Percentiles rank a stretch among this genome's conserved stretches.
phyloP scores from a whole-genome alignment of 2,113 vertebrate genomes.

The Mustela nigripes region DNA sequence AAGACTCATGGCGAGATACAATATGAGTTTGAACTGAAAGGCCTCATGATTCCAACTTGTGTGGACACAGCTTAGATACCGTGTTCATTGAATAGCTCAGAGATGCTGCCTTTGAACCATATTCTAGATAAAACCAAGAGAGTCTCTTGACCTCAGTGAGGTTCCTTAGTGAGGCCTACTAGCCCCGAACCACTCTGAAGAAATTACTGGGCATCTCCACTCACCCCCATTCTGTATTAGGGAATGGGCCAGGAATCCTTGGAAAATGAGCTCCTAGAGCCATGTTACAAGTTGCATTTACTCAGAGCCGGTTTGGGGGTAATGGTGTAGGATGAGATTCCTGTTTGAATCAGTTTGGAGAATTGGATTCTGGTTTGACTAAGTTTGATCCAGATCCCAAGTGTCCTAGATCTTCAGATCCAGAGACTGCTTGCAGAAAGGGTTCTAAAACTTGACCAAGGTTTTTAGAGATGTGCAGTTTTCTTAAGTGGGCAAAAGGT shows the following conservation, averaged over 20 bases:
- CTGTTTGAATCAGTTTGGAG: not conserved
- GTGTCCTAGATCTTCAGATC: not conserved
- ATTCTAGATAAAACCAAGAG: not conserved
- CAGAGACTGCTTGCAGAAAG: not conserved
- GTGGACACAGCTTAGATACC: not conserved
- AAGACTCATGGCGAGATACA: not conserved
- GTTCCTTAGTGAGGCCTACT: not conserved
- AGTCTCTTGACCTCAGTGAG: not conserved
- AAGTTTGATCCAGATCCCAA: not conserved
- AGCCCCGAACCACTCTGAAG: not conserved
- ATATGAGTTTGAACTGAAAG: not conserved
- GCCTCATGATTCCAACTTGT: not conserved
- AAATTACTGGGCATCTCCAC: not conserved
- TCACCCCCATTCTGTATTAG: not conserved
- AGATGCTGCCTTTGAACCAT: not conserved
- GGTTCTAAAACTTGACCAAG: not conserved
- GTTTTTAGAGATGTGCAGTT: not conserved
- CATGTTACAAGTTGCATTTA: not conserved
- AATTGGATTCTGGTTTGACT: not conserved
- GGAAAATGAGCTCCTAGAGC: not conserved
- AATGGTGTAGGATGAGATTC: not conserved
- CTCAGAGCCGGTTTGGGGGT: constrained; percentile 4
- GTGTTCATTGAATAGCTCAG: not conserved
- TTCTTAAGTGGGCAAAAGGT: constrained; percentile 27
- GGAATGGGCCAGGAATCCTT: not conserved